phyloP scores from a whole-genome alignment of 2,797 vertebrate species.

The Zalophus californianus region DNA sequence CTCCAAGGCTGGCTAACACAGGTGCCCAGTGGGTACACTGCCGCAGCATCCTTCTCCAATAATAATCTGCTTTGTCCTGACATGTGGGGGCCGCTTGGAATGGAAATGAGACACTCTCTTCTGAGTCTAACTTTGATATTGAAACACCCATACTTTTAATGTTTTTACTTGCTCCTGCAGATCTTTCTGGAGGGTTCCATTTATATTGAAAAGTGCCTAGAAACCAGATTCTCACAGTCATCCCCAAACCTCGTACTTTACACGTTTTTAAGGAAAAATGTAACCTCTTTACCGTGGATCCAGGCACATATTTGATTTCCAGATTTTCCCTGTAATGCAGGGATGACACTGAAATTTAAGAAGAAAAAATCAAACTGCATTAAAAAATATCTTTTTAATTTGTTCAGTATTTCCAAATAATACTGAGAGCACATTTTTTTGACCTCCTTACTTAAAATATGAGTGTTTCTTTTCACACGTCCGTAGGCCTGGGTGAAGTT shows the following conservation, averaged over 20 bases:
- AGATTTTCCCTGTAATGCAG: neutral
- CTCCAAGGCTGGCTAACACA: accelerated
- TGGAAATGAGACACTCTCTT: neutral
- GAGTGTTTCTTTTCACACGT: neutral
- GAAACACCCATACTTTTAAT: neutral
- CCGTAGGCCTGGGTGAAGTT: too few species aligned
- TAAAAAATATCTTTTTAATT: neutral
- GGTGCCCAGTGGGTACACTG: accelerated
- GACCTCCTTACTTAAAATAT: neutral
- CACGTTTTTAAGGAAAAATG: neutral
- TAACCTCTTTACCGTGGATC: neutral
- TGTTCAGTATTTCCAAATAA: neutral
- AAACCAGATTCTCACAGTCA: neutral
- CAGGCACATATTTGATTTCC: neutral
- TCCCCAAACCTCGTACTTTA: neutral
- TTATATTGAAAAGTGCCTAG: neutral
- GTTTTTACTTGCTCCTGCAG: neutral
- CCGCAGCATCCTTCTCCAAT: accelerated
- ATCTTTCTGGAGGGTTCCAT: neutral
- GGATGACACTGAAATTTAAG: neutral
- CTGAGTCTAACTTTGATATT: neutral
- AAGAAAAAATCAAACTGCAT: neutral
- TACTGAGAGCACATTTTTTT: neutral
- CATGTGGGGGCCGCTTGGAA: accelerated
- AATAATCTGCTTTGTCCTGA: too few species aligned